A percentile compares a stretch with the other conserved stretches of the same genome.
Evolutionary conservation across 2,797 vertebrate genomes (phyloP).

Genomic region (Clarias pachynema): DNA sequence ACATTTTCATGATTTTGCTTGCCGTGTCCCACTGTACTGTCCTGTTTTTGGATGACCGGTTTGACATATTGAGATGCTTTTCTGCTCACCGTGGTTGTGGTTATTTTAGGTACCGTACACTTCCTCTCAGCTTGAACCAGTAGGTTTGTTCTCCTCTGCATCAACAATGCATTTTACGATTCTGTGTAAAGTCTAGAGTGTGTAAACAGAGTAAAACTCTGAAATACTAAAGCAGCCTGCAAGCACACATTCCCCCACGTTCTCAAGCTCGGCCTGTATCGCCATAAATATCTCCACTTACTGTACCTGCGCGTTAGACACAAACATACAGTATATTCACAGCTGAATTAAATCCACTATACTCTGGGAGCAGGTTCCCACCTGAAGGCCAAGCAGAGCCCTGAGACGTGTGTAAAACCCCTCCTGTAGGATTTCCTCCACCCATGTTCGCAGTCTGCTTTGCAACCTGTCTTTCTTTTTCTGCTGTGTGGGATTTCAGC

Average conservation of each 20-base stretch:
- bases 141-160: not conserved
- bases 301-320: not conserved
- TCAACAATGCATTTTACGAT: not conserved
- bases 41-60: not conserved
- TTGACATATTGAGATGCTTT: not conserved
- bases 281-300: not conserved
- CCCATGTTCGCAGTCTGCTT: conserved; percentile 28
- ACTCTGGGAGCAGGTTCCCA: not conserved
- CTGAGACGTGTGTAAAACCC: not conserved
- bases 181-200: not conserved
- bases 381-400: not conserved
- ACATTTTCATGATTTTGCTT: not conserved
- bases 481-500: conserved; percentile 54
- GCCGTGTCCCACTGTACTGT: not conserved
- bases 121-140: not conserved
- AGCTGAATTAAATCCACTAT: not conserved
- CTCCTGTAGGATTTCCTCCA: not conserved
- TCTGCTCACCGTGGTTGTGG: not conserved
- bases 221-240: not conserved
- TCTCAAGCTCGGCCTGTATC: not conserved
- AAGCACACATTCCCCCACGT: not conserved
- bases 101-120: not conserved
- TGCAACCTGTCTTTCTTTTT: conserved; percentile 46
- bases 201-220: not conserved
- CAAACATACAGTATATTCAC: not conserved